These are phyloP conservation scores for Zingel zingel DNA, from an alignment of 2,113 vertebrate genomes.

Conservation along the genomic window DNA sequence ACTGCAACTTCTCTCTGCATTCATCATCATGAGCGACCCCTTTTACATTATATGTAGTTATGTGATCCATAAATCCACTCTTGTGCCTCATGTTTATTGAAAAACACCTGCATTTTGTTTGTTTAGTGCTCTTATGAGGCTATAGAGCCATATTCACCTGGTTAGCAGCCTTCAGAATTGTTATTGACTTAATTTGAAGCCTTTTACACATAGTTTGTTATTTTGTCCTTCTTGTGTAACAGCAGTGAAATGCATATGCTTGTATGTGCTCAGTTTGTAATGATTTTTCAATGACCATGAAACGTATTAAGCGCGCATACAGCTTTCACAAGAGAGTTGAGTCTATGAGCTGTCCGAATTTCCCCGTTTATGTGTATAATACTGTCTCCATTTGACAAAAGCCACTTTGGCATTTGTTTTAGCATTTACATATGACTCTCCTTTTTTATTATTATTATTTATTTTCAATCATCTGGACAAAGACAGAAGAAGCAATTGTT, in stretches of 20 bases:
- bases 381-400: conserved; percentile 64
- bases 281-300: neutral
- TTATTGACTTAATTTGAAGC: neutral
- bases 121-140: neutral
- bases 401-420: conserved; percentile 61
- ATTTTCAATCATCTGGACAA: conserved; percentile 72
- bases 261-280: neutral
- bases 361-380: conserved; percentile 54
- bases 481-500: conserved; percentile 72
- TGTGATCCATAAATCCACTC: neutral
- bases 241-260: neutral
- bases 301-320: conserved; percentile 9
- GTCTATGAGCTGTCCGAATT: conserved; percentile 24
- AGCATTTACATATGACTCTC: conserved; percentile 58
- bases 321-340: neutral
- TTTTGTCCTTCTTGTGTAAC: neutral
- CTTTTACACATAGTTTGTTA: neutral
- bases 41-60: neutral
- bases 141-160: neutral
- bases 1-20: neutral
- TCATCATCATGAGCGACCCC: neutral
- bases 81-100: neutral
- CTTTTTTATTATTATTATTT: conserved; percentile 41
- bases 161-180: neutral
- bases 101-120: neutral